Percentiles rank a stretch among this genome's conserved stretches.
phyloP scores from a whole-genome alignment of 2,113 vertebrate species.

The Corythaeola cristata region DNA sequence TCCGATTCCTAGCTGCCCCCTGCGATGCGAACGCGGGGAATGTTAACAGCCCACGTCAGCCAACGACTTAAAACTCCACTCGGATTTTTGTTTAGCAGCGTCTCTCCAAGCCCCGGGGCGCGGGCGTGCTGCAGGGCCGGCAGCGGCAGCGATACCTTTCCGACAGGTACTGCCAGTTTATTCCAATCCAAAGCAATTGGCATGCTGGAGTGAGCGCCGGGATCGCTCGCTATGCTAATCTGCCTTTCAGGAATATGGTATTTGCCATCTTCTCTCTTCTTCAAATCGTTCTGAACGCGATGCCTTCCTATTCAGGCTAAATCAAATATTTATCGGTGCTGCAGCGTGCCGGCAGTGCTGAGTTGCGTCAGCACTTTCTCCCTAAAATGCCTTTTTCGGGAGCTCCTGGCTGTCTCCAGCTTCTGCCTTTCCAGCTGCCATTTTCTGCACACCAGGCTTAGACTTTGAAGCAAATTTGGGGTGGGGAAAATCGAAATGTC shows the following conservation, averaged over 20 bases:
- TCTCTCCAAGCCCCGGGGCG: neutral
- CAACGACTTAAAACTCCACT: accelerated
- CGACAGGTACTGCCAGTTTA: neutral
- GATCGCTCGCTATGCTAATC: accelerated
- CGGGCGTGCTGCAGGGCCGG: neutral
- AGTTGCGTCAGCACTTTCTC: neutral
- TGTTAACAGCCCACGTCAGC: neutral
- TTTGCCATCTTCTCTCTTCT: neutral
- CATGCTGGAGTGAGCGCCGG: neutral
- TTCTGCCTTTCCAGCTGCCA: neutral
- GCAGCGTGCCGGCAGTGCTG: neutral
- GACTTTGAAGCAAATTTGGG: neutral
- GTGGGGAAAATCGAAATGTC: neutral
- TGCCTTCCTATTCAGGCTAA: neutral
- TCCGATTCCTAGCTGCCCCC: neutral
- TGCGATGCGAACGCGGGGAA: accelerated
- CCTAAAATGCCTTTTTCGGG: neutral
- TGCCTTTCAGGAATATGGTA: neutral
- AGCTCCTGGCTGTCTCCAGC: neutral
- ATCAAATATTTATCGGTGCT: constrained; percentile 14
- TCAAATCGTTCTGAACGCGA: neutral
- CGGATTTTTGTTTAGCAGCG: neutral
- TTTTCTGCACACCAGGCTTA: neutral
- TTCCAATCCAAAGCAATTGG: neutral
- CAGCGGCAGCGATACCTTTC: neutral